Percentiles rank a stretch among this genome's conserved stretches.
Evolutionary conservation across 2,797 vertebrate species (phyloP).

Genomic region (Petrocephalus sullivani): DNA sequence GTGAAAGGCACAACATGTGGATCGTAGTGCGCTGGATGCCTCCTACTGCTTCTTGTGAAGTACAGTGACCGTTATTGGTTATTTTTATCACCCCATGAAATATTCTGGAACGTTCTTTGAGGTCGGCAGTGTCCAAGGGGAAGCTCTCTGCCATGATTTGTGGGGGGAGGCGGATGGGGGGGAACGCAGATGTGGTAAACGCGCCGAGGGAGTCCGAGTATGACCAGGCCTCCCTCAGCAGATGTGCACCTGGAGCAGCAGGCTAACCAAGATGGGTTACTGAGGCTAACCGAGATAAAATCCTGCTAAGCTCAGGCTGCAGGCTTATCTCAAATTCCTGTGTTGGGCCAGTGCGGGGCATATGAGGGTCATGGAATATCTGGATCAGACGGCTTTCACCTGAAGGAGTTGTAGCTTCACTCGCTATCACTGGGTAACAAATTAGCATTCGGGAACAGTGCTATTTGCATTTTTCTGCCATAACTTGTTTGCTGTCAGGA

Average conservation of each 20-base stretch:
- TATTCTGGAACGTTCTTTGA: background rate
- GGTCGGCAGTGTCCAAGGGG: background rate
- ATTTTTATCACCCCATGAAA: conserved; percentile 2
- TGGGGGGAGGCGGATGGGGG: background rate
- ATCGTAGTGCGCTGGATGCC: background rate
- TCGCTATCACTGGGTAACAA: background rate
- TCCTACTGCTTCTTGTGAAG: background rate
- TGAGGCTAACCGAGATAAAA: background rate
- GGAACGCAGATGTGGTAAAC: conserved; percentile 49
- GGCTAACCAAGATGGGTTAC: background rate
- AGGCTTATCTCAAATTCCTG: background rate
- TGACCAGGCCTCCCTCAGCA: conserved; percentile 26
- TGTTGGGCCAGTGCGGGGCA: background rate
- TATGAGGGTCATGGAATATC: background rate
- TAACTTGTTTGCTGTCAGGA: background rate
- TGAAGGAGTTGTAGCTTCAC: background rate
- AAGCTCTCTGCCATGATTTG: background rate
- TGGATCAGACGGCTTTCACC: background rate
- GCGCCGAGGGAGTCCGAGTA: conserved; percentile 30
- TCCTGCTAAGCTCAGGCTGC: background rate
- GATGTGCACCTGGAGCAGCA: conserved; percentile 33
- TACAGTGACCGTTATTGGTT: background rate
- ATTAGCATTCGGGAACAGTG: background rate
- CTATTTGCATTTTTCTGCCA: background rate
- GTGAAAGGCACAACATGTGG: background rate